Base-by-base conservation (phyloP, 2,888 invertebrate species). In the Melieria picta region DNA sequence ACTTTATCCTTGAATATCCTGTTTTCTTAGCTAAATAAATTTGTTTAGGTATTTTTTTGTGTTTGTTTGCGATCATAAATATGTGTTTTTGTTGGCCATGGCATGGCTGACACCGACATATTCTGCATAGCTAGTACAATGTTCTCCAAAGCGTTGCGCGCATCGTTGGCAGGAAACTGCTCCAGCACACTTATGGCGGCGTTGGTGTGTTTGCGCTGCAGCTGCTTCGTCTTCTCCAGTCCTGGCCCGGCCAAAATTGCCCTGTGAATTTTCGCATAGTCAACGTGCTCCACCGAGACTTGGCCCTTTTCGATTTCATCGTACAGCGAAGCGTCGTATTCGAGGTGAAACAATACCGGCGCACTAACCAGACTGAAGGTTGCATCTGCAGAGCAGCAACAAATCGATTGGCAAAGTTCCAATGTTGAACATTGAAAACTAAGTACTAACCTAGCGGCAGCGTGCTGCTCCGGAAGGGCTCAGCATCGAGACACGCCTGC, bases 71-170 rank as follows among this genome's bases (percentile, higher is more conserved):
- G 30, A 30, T 30, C 30, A 30, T 30, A 30, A 30, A 30, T 30
- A 30, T 30, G 2, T 30, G 30, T 52, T 52, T 52, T 52, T 52
- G 52, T 52, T 10, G 5, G 4, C 6, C 11, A 52, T 7, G 13
- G 13, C 13, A 52, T 4, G 6, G 5, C 13, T 5, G 10, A n/a
- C 52, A 45, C 43, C 74, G 79, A 87, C 77, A 87, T 81, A 71
- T 93, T 93, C 80, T 93, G 92, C 93, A 95, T 94, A 9, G 95
- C 95, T 5, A 92, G 91, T 64, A 95, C 93, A 77, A 97, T 96
- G 85, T 96, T 96, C 67, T 92, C 91, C 67, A 97, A 89, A 0
- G 96, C 96, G 43, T 93, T 93, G 74, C 93, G 89, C 0, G 96
- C 96, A 86, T 96, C 96, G 69, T 93, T 93, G 78, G 91, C 89